Evolutionary conservation across 2,113 vertebrate species (phyloP).

Genomic region (Bucco capensis): DNA sequence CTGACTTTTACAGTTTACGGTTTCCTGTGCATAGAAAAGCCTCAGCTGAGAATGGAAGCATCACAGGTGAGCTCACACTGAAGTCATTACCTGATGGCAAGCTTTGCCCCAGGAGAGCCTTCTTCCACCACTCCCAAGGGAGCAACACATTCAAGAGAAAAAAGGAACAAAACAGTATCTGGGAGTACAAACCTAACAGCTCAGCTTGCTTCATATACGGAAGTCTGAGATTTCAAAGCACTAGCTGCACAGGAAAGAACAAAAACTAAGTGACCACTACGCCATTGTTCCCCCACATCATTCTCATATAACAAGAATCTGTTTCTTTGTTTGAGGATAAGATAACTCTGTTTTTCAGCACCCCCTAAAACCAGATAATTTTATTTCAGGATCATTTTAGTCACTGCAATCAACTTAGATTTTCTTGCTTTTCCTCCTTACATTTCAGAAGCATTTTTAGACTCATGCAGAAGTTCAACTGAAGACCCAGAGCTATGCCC

Average conservation of each 20-base stretch:
- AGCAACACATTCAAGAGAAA: not conserved
- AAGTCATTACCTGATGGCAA: not conserved
- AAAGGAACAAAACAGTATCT: not conserved
- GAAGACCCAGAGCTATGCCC: not conserved
- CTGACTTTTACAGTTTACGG: not conserved
- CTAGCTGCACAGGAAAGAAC: not conserved
- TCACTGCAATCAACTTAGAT: not conserved
- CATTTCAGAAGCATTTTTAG: not conserved
- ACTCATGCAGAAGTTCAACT: not conserved
- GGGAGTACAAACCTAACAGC: not conserved
- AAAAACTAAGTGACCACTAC: not conserved
- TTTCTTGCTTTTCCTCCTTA: not conserved
- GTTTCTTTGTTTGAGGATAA: not conserved
- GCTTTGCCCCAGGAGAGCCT: not conserved
- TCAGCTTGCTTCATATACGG: not conserved
- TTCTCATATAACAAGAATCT: not conserved
- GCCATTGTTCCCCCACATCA: not conserved
- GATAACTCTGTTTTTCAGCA: not conserved
- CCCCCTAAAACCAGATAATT: accelerated
- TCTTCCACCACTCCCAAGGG: not conserved
- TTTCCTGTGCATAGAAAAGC: not conserved
- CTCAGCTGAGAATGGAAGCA: not conserved
- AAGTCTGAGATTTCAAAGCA: not conserved
- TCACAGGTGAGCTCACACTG: not conserved
- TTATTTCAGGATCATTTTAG: not conserved